Percentiles rank a stretch among this genome's conserved stretches.
Evolutionary conservation across 2,113 vertebrate genomes (phyloP).

Genomic region (Brachyistius frenatus): DNA sequence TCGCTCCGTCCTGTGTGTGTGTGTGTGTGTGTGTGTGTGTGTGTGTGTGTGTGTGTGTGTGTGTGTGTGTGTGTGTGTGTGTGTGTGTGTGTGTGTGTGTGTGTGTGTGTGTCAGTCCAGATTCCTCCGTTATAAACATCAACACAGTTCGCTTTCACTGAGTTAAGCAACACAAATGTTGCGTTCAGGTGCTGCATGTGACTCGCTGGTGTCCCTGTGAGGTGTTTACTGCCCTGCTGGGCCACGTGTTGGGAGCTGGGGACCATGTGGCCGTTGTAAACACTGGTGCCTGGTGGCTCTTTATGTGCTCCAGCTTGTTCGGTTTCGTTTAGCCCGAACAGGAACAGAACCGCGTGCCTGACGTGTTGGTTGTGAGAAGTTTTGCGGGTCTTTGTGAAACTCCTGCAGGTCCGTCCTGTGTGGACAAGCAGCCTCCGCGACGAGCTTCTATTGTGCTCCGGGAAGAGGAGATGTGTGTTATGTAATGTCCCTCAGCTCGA

Average conservation of each 20-base stretch:
- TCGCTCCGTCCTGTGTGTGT: no score
- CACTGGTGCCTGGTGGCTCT: conserved; percentile 53
- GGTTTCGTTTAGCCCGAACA: not conserved
- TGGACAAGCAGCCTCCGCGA: not conserved
- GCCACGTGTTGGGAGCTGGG: conserved; percentile 71
- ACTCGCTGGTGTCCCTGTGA: not conserved
- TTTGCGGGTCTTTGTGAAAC: no score
- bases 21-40: no score
- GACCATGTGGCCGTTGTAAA: conserved; percentile 78
- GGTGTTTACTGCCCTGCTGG: conserved; percentile 64
- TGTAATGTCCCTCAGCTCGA: conserved; percentile 25
- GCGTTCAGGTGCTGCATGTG: conserved; percentile 33
- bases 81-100: no score
- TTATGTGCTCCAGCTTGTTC: not conserved
- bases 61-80: no score
- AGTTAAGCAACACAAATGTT: not conserved
- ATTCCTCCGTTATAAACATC: conserved; percentile 29
- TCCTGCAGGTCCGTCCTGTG: no score
- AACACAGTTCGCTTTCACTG: not conserved
- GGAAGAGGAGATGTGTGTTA: conserved; percentile 7
- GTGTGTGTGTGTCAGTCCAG: conserved; percentile 10
- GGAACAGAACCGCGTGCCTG: not conserved
- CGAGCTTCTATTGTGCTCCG: conserved; percentile 38
- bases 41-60: no score
- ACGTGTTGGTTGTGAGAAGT: no score